These are phyloP conservation scores for Serranus cabrilla DNA, from an alignment of 2,797 vertebrate species.

Conservation along the genomic window DNA sequence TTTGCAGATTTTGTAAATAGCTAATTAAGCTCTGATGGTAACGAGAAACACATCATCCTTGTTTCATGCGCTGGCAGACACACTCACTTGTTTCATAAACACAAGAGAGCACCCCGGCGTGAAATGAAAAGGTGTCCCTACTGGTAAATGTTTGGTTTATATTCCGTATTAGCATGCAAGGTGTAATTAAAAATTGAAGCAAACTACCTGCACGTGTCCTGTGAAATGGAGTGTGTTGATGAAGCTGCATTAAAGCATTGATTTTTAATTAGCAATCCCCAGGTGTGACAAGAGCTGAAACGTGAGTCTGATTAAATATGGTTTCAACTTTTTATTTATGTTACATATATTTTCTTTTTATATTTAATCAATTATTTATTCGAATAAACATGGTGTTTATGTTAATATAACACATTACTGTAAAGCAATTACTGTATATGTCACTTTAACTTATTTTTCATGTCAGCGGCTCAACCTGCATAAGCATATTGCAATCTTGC, in stretches of 20 bases:
- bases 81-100: slow-evolving; percentile 85
- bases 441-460: slow-evolving; percentile 23
- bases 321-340: slow-evolving; percentile 35
- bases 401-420: slow-evolving; percentile 11
- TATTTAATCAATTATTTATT: slow-evolving; percentile 15
- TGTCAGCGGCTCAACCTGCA: slow-evolving; percentile 7
- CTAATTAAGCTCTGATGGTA: slow-evolving; percentile 66
- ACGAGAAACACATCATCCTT: slow-evolving; percentile 67
- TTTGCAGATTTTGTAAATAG: slow-evolving; percentile 52
- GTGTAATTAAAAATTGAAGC: slow-evolving; percentile 94
- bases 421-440: slow-evolving; percentile 4
- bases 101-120: slow-evolving; percentile 87
- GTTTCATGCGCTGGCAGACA: slow-evolving; percentile 73
- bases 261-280: slow-evolving; percentile 81
- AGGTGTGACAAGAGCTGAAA: slow-evolving; percentile 77
- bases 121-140: slow-evolving; percentile 95
- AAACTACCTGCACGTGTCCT: slow-evolving; percentile 64
- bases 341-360: slow-evolving; percentile 10
- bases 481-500: slow-evolving; percentile 20
- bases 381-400: slow-evolving; percentile 60
- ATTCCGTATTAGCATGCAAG: slow-evolving; percentile 95
- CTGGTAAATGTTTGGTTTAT: slow-evolving; percentile 95
- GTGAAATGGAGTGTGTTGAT: slow-evolving; percentile 77
- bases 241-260: slow-evolving; percentile 74
- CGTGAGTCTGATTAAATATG: slow-evolving; percentile 75